Evolutionary conservation across 1,140 invertebrate genomes (phyloP).

Genomic region (Formica selysi): DNA sequence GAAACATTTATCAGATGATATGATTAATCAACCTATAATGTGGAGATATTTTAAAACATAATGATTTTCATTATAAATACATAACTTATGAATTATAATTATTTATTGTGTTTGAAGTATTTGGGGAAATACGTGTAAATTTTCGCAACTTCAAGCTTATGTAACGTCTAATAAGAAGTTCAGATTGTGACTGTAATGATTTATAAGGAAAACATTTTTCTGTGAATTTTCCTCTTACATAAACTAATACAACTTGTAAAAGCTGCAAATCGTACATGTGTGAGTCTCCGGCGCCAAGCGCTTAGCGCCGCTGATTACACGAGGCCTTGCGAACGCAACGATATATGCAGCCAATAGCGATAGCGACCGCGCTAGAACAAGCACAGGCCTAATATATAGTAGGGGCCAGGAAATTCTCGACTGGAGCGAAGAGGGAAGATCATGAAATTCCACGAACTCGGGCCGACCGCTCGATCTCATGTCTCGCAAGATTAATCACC

Average conservation of each 20-base stretch:
- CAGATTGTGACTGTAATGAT: not conserved
- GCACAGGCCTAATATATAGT: not conserved
- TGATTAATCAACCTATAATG: not conserved
- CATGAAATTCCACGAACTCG: conserved; percentile 51
- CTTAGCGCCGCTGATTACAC: conserved; percentile 68
- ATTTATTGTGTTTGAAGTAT: not conserved
- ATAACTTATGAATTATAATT: not conserved
- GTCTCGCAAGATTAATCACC: conserved; percentile 60
- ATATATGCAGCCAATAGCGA: conserved; percentile 11
- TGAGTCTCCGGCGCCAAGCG: conserved; percentile 49
- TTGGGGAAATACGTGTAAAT: not conserved
- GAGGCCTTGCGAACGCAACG: conserved; percentile 16
- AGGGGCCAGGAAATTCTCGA: conserved; percentile 38
- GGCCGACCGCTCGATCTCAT: conserved; percentile 5
- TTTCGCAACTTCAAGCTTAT: not conserved
- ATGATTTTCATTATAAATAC: not conserved
- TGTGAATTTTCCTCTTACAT: not conserved
- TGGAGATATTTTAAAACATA: not conserved
- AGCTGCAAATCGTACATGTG: not conserved
- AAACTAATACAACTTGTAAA: not conserved
- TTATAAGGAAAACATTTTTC: not conserved
- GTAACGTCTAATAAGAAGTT: not conserved
- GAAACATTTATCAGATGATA: not conserved
- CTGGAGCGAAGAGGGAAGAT: conserved; percentile 37
- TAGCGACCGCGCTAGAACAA: not conserved